phyloP scores from a whole-genome alignment of 2,888 invertebrate genomes.

The Stratiomys singularior region DNA sequence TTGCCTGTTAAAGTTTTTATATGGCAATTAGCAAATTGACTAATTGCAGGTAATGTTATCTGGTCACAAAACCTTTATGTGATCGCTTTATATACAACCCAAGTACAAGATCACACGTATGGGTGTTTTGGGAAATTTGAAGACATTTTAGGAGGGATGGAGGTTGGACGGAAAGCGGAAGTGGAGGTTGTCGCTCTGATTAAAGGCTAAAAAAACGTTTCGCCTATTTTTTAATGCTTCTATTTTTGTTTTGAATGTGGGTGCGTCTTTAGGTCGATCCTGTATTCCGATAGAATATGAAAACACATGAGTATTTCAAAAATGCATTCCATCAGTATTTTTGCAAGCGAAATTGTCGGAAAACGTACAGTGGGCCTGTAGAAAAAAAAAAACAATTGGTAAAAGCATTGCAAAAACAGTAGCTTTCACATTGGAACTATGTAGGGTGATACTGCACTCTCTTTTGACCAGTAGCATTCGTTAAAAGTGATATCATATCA shows the following conservation, averaged over 20 bases:
- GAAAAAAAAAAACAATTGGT: too few species aligned
- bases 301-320: too few species aligned
- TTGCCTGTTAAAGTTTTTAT: slow-evolving; percentile 3
- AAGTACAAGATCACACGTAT: too few species aligned
- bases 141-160: neutral
- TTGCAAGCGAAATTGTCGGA: too few species aligned
- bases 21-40: slow-evolving; percentile 32
- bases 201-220: neutral
- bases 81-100: neutral
- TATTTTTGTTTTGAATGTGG: too few species aligned
- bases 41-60: slow-evolving; percentile 3
- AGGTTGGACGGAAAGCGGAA: neutral
- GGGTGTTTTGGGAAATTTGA: neutral
- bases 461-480: neutral
- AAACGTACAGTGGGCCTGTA: too few species aligned
- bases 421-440: too few species aligned
- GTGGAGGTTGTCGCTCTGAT: neutral
- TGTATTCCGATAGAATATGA: too few species aligned
- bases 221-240: too few species aligned
- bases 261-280: too few species aligned
- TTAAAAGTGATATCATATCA: neutral
- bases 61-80: neutral
- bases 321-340: too few species aligned
- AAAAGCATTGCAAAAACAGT: too few species aligned
- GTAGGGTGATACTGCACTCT: neutral